Conservation (phyloP, 2,113 vertebrate genomes). For the Leptocoma aspasia region DNA sequence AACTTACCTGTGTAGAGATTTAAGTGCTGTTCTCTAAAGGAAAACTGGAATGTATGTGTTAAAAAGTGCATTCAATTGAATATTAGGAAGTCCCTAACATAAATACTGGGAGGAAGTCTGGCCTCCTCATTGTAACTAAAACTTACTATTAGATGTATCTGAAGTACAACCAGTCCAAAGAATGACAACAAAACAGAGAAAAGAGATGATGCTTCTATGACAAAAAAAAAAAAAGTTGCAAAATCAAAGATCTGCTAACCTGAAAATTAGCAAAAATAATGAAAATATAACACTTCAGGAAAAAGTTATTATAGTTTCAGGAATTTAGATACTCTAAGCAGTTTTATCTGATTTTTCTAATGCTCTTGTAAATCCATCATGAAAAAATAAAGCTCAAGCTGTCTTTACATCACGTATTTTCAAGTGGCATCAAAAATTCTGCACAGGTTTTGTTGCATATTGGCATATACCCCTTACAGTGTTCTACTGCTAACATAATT, state of each 20-base stretch:
- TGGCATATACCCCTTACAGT: background rate
- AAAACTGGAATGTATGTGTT: background rate
- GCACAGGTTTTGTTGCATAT: background rate
- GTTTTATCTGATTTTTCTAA: background rate
- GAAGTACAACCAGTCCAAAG: background rate
- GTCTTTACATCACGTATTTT: background rate
- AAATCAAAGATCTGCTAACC: background rate
- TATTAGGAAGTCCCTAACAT: background rate
- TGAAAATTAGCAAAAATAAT: background rate
- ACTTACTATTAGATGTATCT: background rate
- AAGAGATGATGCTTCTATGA: background rate
- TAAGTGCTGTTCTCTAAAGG: background rate
- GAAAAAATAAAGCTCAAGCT: background rate
- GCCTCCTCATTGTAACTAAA: background rate
- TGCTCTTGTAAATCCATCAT: background rate
- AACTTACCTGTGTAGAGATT: background rate
- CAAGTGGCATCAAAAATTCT: background rate
- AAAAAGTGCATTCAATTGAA: background rate
- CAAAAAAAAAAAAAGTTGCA: background rate
- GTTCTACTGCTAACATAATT: background rate
- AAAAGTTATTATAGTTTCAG: background rate
- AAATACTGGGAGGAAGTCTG: background rate
- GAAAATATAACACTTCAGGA: background rate
- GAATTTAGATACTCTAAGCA: background rate
- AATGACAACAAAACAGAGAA: background rate